phyloP scores from a whole-genome alignment of 2,113 vertebrate genomes.

The Acanthochromis polyacanthus region DNA sequence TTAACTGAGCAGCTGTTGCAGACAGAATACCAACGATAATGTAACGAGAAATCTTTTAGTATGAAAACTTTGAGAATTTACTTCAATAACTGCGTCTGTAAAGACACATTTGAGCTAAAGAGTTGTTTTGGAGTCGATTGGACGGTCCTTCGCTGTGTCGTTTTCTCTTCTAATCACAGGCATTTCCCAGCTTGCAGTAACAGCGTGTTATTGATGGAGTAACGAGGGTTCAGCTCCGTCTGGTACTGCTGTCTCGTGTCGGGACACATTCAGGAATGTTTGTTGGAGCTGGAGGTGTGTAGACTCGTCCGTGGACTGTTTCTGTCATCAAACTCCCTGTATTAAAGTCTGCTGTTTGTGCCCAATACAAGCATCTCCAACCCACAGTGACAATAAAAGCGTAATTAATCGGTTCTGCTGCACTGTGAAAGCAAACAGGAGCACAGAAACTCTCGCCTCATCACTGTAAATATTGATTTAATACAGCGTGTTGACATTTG shows the following conservation, averaged over 20 bases:
- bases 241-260: constrained; percentile 34
- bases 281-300: constrained; percentile 26
- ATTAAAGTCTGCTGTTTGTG: constrained; percentile 1
- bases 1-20: too few relatives aligned
- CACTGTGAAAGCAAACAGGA: background rate
- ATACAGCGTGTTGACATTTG: background rate
- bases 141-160: background rate
- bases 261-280: constrained; percentile 65
- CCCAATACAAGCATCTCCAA: background rate
- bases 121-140: background rate
- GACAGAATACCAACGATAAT: too few relatives aligned
- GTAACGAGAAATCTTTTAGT: too few relatives aligned
- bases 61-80: too few relatives aligned
- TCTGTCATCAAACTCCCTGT: background rate
- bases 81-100: too few relatives aligned
- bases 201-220: background rate
- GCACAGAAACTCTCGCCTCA: background rate
- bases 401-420: background rate
- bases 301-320: background rate
- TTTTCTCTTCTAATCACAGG: background rate
- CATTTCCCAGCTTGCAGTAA: background rate
- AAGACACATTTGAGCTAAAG: too few relatives aligned
- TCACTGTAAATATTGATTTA: background rate
- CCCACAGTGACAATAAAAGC: background rate
- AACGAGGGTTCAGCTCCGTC: background rate